phyloP scores from a whole-genome alignment of 2,113 vertebrate species.

The Alouatta palliata region DNA sequence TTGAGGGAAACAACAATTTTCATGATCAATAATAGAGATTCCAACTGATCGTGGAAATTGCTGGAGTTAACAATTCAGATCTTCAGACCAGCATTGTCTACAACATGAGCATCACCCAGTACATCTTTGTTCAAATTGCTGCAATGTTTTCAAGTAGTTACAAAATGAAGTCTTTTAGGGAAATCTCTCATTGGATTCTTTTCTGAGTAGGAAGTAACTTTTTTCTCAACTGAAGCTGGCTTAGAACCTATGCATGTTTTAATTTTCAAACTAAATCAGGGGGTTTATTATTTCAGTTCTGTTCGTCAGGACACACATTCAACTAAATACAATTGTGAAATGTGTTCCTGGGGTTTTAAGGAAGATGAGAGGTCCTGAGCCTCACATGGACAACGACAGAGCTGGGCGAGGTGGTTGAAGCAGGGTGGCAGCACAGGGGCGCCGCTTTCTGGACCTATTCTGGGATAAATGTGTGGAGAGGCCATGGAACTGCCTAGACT shows the following conservation, averaged over 20 bases:
- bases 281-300: neutral
- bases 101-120: neutral
- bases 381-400: neutral
- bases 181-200: neutral
- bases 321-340: neutral
- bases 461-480: conserved; percentile 95
- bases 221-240: neutral
- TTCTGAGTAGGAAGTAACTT: neutral
- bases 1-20: neutral
- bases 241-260: neutral
- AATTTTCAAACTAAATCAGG: neutral
- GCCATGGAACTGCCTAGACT: conserved; percentile 89
- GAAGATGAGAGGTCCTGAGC: neutral
- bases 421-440: conserved; percentile 82
- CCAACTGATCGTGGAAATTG: neutral
- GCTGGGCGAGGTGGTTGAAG: neutral
- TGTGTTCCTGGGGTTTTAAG: neutral
- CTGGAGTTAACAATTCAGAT: neutral
- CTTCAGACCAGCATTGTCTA: neutral
- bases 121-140: neutral
- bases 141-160: neutral
- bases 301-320: neutral
- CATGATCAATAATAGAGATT: neutral
- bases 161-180: neutral
- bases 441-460: conserved; percentile 93